Evolutionary conservation across 2,797 vertebrate genomes (phyloP), one percentile per base, ranked within the genome.

Genomic region (Acestrorhynchus altus): DNA sequence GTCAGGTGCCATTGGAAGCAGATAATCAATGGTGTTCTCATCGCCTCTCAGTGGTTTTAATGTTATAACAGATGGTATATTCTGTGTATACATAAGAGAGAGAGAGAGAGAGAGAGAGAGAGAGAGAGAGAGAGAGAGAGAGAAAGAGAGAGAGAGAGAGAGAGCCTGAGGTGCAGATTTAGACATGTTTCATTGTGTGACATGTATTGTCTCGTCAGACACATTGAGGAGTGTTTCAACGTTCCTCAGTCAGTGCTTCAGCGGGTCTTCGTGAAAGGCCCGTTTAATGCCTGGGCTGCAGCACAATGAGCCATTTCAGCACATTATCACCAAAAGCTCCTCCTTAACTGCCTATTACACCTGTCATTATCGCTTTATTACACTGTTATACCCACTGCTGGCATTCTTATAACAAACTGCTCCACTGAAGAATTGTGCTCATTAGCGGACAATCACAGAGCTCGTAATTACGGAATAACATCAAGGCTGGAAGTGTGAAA

Each of bases 81-180:
- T n/a, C n/a, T n/a, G n/a, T n/a, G n/a, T n/a, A n/a, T n/a, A n/a
- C n/a, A n/a, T n/a, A n/a, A n/a, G n/a, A n/a, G n/a, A n/a, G n/a
- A n/a, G n/a, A n/a, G n/a, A n/a, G n/a, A n/a, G n/a, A n/a, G n/a
- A n/a, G n/a, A n/a, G 60, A 66, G 64, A 83, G 28, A 57, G 60
- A 57, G 63, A 57, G 26, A 69, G 42, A 81, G 87, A 81, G 63
- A 69, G 60, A 59, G 64, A 83, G 28, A 64, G 60, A 52, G 66
- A 57, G 77, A 1, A n/a, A 76, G n/a, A n/a, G n/a, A n/a, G n/a
- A n/a, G 80, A 0, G 46, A 79, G 67, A 61, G 42, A 73, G 40
- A 65, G 69, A 84, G 90, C 89, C 91, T 82, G 83, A 18, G 91
- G 91, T 90, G 66, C 80, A 85, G 91, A 91, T 93, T 92, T 91